Evolutionary conservation across 2,888 invertebrate species (phyloP), one percentile per base, ranked within the genome.

Genomic region (Amphipyra berbera): DNA sequence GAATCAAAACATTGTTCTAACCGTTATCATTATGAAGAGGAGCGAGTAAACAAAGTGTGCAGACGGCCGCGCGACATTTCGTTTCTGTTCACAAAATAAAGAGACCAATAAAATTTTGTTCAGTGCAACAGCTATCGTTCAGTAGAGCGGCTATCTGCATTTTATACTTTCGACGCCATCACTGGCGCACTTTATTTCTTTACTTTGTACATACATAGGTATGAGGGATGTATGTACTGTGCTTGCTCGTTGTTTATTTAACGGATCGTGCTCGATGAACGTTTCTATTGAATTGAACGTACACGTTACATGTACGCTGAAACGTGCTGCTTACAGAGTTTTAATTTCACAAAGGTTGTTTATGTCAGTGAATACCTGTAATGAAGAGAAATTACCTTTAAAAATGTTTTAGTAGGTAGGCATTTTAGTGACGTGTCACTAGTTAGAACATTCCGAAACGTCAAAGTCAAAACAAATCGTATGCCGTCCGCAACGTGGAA

Each of bases 101-200:
- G 84, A 83, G 83, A 79, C 81, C 84, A 88, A 89, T 92, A 91
- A 90, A 92, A 88, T 86, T 85, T 82, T 86, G 85, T 85, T 87
- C 85, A 84, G 80, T 83, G 83, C 85, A 86, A 87, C 87, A 84
- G 81, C 87, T 81, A 90, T 88, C 87, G 88, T 84, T 91, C 90
- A 88, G 84, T 82, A 86, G 78, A 86, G 86, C 88, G 84, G 85
- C 85, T 84, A 91, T 91, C 89, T 92, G 88, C 90, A 92, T 91
- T 92, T 92, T 91, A 91, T 90, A 89, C 88, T 87, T 85, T 87
- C 84, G 81, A 79, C 81, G 84, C 85, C 79, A 86, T 88, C 85
- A 87, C 76, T 65, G 71, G 63, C 76, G 78, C 81, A 83, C 82
- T 88, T 87, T 88, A 83, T 88, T 86, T 85, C 84, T 86, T 89